Evolutionary conservation across 2,888 invertebrate genomes (phyloP).

Genomic region (Apamea monoglypha): DNA sequence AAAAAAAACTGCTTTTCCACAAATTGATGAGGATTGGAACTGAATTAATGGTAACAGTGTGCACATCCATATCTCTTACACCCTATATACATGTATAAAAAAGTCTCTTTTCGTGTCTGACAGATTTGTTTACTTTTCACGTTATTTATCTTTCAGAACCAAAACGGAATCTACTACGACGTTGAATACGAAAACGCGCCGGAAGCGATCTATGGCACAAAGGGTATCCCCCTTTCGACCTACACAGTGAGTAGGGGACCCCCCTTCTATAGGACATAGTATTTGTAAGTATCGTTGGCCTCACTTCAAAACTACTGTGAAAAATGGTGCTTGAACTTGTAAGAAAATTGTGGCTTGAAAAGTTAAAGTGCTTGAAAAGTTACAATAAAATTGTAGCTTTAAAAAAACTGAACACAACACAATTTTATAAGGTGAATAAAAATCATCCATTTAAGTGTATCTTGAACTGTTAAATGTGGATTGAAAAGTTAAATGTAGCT

Average conservation of each 20-base stretch:
- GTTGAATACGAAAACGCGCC: constrained; percentile 95
- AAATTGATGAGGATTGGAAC: no score
- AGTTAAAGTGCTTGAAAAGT: neutral
- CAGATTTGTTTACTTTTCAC: no score
- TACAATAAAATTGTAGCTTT: constrained; percentile 5
- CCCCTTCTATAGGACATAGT: constrained; percentile 85
- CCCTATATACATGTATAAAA: no score
- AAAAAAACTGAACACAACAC: neutral
- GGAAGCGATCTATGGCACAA: constrained; percentile 90
- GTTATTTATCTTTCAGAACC: constrained; percentile 91
- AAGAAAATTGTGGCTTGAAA: constrained; percentile 16
- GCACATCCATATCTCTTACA: no score
- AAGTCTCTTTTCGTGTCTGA: no score
- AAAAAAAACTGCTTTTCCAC: no score
- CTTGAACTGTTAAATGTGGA: constrained; percentile 1
- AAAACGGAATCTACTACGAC: constrained; percentile 97
- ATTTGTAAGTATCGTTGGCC: constrained; percentile 65
- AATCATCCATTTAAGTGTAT: neutral
- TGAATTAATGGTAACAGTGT: no score
- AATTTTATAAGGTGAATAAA: neutral
- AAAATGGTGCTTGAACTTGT: constrained; percentile 48
- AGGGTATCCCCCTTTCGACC: constrained; percentile 95
- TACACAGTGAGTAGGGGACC: constrained; percentile 94
- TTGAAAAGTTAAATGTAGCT: constrained; percentile 4
- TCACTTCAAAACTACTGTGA: constrained; percentile 27